Evolutionary conservation across 2,888 invertebrate genomes (phyloP), one percentile per base, ranked within the genome.

Genomic region (Camponotus fellah): DNA sequence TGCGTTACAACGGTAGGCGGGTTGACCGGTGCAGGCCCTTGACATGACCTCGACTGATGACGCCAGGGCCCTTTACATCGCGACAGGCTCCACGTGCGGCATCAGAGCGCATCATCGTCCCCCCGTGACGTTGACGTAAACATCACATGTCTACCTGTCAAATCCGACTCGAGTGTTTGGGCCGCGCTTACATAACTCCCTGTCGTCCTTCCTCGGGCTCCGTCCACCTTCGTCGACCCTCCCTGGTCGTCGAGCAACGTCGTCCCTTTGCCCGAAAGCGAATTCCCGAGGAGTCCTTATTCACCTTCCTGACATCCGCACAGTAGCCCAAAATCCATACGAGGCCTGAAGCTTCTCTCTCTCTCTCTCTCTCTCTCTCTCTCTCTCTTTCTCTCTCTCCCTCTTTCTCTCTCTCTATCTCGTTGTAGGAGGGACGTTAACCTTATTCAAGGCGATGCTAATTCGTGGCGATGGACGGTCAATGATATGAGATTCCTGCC

Each of bases 1-100:
- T 86, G 87, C 58, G 89, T 83, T 66, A 85, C 87, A 60, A 88
- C 83, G 34, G 37, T 34, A 0, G 66, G 71, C 10, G 62, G 71
- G 40, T 40, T 88, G 40, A n/a, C 37, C 0, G 37, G 49, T 26
- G 4, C 79, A 37, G 3, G 1, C 26, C 26, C 26, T 26, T 26
- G 26, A 26, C 26, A 26, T 26, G 26, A 26, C 26, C 26, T 26
- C 2, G 26, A 26, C 26, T 26, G 26, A 26, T 26, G 2, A 26
- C 26, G 3, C n/a, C 12, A 12, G 8, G 10, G 34, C 32, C 37
- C 37, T 65, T 26, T 8, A 21, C 58, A 10, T 46, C 43, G 10
- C 21, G n/a, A 34, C 17, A 62, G 37, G 17, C 49, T 21, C 3
- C 21, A 60, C 17, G 34, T 32, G 34, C 8, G 34, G 46, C n/a